Evolutionary conservation across 2,888 invertebrate species (phyloP), one percentile per base, ranked within the genome.

Genomic region (Peribatodes rhomboidaria): DNA sequence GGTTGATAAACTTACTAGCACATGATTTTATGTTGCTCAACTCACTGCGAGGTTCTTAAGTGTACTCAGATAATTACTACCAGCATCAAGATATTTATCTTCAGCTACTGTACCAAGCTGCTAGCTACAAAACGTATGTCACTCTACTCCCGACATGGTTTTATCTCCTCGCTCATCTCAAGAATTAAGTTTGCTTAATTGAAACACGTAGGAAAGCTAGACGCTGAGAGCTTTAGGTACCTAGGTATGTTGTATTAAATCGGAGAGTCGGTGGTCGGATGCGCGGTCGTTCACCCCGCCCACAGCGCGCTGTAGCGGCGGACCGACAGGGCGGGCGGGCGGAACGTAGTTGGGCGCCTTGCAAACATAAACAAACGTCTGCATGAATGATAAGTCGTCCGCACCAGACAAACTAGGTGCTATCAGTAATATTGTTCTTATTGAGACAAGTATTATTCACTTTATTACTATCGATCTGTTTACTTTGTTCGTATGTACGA

Each of bases 321-420:
- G 77, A 71, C 74, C 52, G 68, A 61, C 74, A 77, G 81, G 83
- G 84, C 83, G 84, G 84, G 80, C 83, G 81, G 77, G 65, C 62
- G 59, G 37, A 70, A 50, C 74, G 68, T 53, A 73, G 77, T 77
- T 71, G 71, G 75, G 74, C 76, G 83, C 75, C 79, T 75, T 74
- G 79, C 78, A 82, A 85, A 87, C 78, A 81, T 87, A 89, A 88
- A 90, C 89, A 89, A 86, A 86, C 78, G 76, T 80, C 81, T 81
- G 77, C 75, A 78, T 75, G 72, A 70, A 78, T 76, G 77, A 78
- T 80, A 74, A 69, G 69, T 72, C 61, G 73, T 72, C 69, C 69
- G 70, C 71, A 70, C 68, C 74, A 71, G 73, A 72, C 74, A 74
- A 73, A 65, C 65, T 58, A 31, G 27, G 7, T 42, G 18, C 53